Percentiles rank a stretch among this genome's conserved stretches.
These are phyloP conservation scores for Vimba vimba DNA, from an alignment of 2,113 vertebrate genomes.

Conservation along the genomic window DNA sequence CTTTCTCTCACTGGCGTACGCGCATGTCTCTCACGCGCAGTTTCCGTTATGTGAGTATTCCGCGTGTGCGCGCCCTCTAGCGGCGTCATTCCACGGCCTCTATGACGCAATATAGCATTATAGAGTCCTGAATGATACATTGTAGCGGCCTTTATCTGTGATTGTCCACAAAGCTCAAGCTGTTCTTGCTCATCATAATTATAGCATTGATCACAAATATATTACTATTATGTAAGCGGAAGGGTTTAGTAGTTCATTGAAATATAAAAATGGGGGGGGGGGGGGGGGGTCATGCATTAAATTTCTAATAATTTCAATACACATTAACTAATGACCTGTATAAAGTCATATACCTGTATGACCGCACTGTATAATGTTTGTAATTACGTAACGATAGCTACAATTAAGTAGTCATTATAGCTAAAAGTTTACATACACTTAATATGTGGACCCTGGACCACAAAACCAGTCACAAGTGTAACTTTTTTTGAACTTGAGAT, in stretches of 20 bases:
- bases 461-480: too few relatives aligned
- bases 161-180: not conserved
- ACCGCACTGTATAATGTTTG: too few relatives aligned
- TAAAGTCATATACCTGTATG: too few relatives aligned
- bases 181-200: not conserved
- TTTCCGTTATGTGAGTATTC: conserved; percentile 77
- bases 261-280: not conserved
- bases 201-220: not conserved
- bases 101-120: not conserved
- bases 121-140: not conserved
- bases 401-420: too few relatives aligned
- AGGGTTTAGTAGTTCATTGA: not conserved
- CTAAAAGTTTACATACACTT: too few relatives aligned
- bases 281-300: not conserved
- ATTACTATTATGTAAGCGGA: not conserved
- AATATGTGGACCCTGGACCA: too few relatives aligned
- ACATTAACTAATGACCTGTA: not conserved
- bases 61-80: conserved; percentile 60
- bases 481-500: too few relatives aligned
- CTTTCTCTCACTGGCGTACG: conserved; percentile 44
- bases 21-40: conserved; percentile 70
- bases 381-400: too few relatives aligned
- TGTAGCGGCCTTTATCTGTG: not conserved
- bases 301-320: not conserved
- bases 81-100: not conserved